These are phyloP conservation scores for Azorinus chamasolen DNA, from an alignment of 2,888 invertebrate genomes.

Conservation along the genomic window DNA sequence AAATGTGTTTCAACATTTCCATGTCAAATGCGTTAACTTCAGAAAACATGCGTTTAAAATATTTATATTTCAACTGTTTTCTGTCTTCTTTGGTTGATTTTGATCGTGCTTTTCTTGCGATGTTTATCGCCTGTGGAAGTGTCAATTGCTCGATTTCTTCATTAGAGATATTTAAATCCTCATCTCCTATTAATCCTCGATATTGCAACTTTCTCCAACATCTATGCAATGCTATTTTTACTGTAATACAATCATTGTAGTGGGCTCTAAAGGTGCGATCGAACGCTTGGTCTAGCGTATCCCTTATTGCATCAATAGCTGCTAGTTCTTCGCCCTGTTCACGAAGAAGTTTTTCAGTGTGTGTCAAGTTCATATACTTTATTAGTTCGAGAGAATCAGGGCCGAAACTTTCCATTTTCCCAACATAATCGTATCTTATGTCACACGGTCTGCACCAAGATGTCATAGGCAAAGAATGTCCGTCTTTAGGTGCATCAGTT, in stretches of 20 bases:
- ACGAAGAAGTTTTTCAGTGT: constrained; percentile 16
- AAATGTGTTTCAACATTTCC: constrained; percentile 12
- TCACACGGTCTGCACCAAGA: constrained; percentile 36
- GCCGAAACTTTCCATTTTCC: constrained; percentile 35
- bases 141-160: constrained; percentile 8
- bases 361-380: constrained; percentile 1
- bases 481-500: neutral
- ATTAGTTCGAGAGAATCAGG: constrained; percentile 27
- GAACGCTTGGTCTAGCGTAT: constrained; percentile 24
- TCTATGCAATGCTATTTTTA: constrained; percentile 4
- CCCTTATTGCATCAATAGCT: constrained; percentile 20
- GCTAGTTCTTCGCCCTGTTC: constrained; percentile 4
- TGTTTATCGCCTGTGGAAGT: constrained; percentile 19
- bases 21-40: constrained; percentile 16
- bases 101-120: constrained; percentile 26
- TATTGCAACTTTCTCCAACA: constrained; percentile 24
- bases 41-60: constrained; percentile 15
- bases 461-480: constrained; percentile 15
- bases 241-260: constrained; percentile 5
- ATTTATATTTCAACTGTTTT: constrained; percentile 6
- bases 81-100: constrained; percentile 23
- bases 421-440: constrained; percentile 47
- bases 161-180: neutral
- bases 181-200: constrained; percentile 25
- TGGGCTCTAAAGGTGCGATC: constrained; percentile 5